These are phyloP conservation scores for Nesogale talazaci DNA, from an alignment of 2,113 vertebrate genomes.

Conservation along the genomic window DNA sequence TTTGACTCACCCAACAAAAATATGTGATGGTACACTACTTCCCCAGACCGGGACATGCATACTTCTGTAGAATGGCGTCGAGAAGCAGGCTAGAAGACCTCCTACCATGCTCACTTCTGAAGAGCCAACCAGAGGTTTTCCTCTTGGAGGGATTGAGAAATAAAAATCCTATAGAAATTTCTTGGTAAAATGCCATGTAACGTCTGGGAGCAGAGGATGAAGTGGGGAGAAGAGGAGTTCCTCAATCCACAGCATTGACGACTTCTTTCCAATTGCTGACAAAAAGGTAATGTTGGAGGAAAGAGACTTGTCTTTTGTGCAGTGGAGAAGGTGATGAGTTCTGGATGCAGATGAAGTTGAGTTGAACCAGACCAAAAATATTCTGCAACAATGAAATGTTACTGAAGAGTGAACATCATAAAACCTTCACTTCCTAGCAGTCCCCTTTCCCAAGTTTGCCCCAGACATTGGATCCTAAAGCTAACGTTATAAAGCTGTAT, in stretches of 20 bases:
- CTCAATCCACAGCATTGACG: not conserved
- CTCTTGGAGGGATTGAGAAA: not conserved
- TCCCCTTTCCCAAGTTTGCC: not conserved
- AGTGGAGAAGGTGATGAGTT: not conserved
- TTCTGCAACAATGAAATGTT: not conserved
- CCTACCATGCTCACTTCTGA: not conserved
- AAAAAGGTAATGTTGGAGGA: not conserved
- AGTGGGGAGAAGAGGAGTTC: not conserved
- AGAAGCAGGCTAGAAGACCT: not conserved
- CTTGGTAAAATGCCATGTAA: not conserved
- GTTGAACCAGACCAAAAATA: constrained; percentile 50
- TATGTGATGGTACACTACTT: not conserved
- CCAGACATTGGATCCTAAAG: constrained; percentile 18
- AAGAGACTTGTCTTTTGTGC: not conserved
- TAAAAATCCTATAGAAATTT: not conserved
- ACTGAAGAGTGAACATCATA: not conserved
- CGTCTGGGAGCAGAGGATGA: too few relatives aligned
- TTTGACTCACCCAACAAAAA: not conserved
- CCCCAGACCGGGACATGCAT: not conserved
- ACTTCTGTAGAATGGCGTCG: not conserved
- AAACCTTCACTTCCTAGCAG: constrained; percentile 13
- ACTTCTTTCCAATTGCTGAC: not conserved
- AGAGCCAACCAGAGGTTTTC: not conserved
- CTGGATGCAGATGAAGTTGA: not conserved
- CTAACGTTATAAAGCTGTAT: not conserved